These are phyloP conservation scores for Cerceris rybyensis DNA, from an alignment of 2,888 invertebrate species.

Conservation along the genomic window DNA sequence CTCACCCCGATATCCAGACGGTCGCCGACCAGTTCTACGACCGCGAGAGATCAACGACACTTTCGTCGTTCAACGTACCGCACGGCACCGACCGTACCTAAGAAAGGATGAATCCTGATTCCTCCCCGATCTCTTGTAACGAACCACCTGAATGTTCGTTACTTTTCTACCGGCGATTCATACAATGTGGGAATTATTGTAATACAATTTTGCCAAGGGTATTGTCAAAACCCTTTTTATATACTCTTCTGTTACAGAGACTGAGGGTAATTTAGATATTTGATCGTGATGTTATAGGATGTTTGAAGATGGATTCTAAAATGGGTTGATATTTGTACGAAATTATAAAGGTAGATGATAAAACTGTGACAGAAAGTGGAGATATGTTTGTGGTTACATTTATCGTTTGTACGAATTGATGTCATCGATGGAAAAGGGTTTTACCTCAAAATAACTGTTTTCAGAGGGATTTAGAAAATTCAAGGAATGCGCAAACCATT, in stretches of 20 bases:
- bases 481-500: conserved; percentile 6
- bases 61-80: conserved; percentile 45
- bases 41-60: conserved; percentile 63
- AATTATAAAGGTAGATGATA: too few species aligned
- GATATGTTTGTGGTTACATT: too few species aligned
- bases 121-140: conserved; percentile 24
- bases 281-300: too few species aligned
- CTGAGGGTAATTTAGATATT: too few species aligned
- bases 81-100: conserved; percentile 3
- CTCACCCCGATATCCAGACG: conserved; percentile 60
- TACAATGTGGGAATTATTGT: conserved; percentile 26
- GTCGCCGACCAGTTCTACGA: conserved; percentile 63
- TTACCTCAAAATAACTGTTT: conserved; percentile 2
- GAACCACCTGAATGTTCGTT: conserved; percentile 17
- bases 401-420: too few species aligned
- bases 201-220: conserved; percentile 21
- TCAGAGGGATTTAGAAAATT: conserved; percentile 5
- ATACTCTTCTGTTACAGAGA: too few species aligned
- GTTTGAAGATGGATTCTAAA: too few species aligned
- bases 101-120: conserved; percentile 49
- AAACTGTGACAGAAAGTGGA: too few species aligned
- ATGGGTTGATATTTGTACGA: too few species aligned
- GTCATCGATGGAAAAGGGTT: neutral
- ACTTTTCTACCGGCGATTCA: neutral
- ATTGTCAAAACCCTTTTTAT: neutral